phyloP scores from a whole-genome alignment of 2,113 vertebrate genomes.

The Herpetotheres cachinnans region DNA sequence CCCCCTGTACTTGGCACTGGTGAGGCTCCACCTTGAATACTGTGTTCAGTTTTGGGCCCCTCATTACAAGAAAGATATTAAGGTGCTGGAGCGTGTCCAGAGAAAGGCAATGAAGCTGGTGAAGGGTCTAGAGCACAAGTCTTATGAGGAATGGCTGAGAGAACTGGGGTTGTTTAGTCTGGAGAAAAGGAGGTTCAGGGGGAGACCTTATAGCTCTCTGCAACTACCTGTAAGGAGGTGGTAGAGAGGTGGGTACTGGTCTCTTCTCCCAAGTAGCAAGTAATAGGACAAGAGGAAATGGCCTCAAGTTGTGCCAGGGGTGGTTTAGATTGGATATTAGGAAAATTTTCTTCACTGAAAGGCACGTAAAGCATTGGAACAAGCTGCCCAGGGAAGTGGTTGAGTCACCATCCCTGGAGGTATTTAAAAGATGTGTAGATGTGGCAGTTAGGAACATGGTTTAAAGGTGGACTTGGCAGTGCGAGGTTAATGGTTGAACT shows the following conservation, averaged over 20 bases:
- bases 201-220: background rate
- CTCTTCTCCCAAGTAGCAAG: background rate
- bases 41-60: background rate
- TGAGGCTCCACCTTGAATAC: background rate
- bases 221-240: background rate
- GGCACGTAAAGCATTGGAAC: background rate
- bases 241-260: no score
- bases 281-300: background rate
- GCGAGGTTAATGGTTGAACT: no score
- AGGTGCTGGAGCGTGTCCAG: background rate
- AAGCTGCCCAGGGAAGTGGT: background rate
- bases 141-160: background rate
- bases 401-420: background rate
- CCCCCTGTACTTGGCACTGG: no score
- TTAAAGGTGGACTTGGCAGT: background rate
- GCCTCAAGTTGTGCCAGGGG: background rate
- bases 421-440: background rate
- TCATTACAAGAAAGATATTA: background rate
- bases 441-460: background rate
- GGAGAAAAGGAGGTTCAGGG: background rate
- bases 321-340: background rate
- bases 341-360: background rate
- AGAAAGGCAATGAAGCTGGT: background rate
- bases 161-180: fast-evolving
- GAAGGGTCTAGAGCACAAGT: background rate